Conservation (phyloP, 1,140 invertebrate species). For the Solen grandis region DNA sequence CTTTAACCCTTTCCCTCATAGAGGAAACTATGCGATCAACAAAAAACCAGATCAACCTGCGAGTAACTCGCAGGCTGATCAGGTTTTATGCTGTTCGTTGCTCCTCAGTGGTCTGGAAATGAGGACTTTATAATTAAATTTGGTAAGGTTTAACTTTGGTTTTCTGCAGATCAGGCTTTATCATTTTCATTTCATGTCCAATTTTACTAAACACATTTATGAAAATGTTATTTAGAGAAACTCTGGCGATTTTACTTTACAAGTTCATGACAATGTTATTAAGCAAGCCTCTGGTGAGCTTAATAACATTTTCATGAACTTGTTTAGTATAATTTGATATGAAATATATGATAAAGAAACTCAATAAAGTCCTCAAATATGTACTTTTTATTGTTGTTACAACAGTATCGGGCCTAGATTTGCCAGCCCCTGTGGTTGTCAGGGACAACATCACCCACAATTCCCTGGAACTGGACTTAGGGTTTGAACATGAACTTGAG, state of each 20-base stretch:
- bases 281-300: neutral
- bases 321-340: neutral
- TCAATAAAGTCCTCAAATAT: neutral
- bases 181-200: no score
- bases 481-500: neutral
- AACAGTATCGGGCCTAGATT: slow-evolving; percentile 13
- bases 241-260: neutral
- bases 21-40: no score
- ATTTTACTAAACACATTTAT: no score
- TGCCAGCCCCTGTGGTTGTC: slow-evolving; percentile 26
- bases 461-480: slow-evolving; percentile 37
- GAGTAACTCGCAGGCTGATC: no score
- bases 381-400: neutral
- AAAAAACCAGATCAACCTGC: no score
- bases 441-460: slow-evolving; percentile 36
- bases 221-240: neutral
- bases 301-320: neutral
- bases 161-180: no score
- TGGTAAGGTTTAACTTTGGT: no score
- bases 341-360: neutral
- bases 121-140: no score
- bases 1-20: no score
- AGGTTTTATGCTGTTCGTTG: no score
- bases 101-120: no score
- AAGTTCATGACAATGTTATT: neutral